Evolutionary conservation across 2,888 invertebrate genomes (phyloP).

Genomic region (Sthenelais limicola): DNA sequence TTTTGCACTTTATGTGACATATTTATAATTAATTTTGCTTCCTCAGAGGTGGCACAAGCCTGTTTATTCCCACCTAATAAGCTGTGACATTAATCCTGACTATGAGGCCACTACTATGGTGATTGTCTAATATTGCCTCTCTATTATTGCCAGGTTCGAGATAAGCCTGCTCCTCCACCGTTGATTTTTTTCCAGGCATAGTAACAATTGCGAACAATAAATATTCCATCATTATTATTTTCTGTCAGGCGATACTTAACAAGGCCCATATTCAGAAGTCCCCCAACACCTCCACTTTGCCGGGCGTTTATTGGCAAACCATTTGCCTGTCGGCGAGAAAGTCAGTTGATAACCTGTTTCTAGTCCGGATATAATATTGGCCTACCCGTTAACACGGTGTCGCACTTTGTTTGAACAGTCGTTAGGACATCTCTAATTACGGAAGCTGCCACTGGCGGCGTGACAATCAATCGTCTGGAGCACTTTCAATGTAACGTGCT

Average conservation of each 20-base stretch:
- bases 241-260: conserved; percentile 18
- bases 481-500: conserved; percentile 16
- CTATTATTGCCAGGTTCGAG: no score
- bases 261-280: not conserved
- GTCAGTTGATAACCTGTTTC: conserved; percentile 20
- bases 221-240: conserved; percentile 29
- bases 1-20: no score
- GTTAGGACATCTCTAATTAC: conserved; percentile 31
- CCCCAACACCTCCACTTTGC: not conserved
- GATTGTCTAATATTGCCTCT: no score
- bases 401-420: conserved; percentile 8
- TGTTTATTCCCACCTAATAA: no score
- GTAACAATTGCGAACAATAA: conserved; percentile 16
- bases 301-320: conserved; percentile 6
- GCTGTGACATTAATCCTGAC: no score
- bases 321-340: conserved; percentile 11
- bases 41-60: no score
- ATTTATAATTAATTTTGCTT: no score
- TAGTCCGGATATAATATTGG: conserved; percentile 14
- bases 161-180: no score
- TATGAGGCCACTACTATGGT: no score
- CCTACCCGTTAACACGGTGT: conserved; percentile 28
- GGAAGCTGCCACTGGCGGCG: conserved; percentile 31
- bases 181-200: conserved; percentile 10
- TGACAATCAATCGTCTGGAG: conserved; percentile 9